These are phyloP conservation scores for Tiaroga cobitis DNA, from an alignment of 2,797 vertebrate genomes.

Conservation along the genomic window DNA sequence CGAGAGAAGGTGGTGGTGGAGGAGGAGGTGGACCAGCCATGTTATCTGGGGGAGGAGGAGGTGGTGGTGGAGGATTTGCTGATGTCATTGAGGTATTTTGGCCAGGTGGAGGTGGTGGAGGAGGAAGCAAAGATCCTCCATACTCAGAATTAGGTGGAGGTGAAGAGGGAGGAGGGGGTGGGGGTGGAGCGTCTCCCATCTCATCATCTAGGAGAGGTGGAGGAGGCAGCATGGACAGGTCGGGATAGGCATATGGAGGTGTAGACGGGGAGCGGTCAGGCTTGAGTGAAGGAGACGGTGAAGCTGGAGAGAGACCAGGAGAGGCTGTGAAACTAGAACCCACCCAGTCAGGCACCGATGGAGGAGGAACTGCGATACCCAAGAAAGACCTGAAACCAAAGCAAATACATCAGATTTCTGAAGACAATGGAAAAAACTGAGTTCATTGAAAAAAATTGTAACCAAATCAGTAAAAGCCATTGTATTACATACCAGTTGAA, in stretches of 20 bases:
- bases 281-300: constrained; percentile 40
- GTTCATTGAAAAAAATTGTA: not conserved
- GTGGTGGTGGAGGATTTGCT: constrained; percentile 51
- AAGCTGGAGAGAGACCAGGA: constrained; percentile 60
- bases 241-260: not conserved
- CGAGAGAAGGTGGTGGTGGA: constrained; percentile 35
- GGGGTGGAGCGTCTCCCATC: constrained; percentile 24
- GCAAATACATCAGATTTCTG: not conserved
- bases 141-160: constrained; percentile 18
- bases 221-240: constrained; percentile 39
- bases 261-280: constrained; percentile 25
- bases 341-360: constrained; percentile 70
- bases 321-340: constrained; percentile 46
- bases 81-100: constrained; percentile 45
- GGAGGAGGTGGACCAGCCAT: constrained; percentile 49
- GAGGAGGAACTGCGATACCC: constrained; percentile 77
- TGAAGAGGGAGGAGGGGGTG: constrained; percentile 45
- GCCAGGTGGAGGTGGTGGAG: constrained; percentile 46
- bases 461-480: not conserved
- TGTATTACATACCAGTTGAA: constrained; percentile 36
- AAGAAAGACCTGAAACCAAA: constrained; percentile 63
- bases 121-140: constrained; percentile 14
- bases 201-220: constrained; percentile 22
- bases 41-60: constrained; percentile 44
- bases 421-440: not conserved